These are phyloP conservation scores for Siphonodentalium dalli DNA, from an alignment of 2,888 invertebrate genomes.

Conservation along the genomic window DNA sequence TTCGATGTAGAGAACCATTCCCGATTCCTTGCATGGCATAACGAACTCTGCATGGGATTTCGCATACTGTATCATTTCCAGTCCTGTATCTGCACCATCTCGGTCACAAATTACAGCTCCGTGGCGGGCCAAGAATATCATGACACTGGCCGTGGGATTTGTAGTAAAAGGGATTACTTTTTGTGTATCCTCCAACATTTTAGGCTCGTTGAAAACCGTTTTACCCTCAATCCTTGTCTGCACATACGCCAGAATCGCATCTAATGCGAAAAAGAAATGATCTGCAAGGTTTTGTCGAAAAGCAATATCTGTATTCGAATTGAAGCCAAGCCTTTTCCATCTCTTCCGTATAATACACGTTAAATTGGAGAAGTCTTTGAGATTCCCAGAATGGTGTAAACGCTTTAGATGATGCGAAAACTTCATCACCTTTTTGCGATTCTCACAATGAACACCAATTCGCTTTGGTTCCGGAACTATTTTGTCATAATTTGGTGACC, in stretches of 20 bases:
- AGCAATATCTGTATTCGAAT: background rate
- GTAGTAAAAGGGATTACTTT: constrained; percentile 24
- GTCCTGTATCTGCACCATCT: too few species aligned
- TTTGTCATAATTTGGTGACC: too few species aligned
- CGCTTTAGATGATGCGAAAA: constrained; percentile 22
- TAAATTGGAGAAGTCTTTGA: constrained; percentile 7
- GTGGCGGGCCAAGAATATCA: constrained; percentile 29
- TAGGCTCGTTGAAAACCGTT: constrained; percentile 7
- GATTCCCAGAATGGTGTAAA: constrained; percentile 19
- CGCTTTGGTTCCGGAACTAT: too few species aligned
- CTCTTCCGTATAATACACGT: constrained; percentile 2
- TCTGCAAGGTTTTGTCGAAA: constrained; percentile 20
- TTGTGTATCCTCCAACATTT: constrained; percentile 20
- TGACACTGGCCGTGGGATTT: constrained; percentile 19
- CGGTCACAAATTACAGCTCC: too few species aligned
- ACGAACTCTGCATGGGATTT: constrained; percentile 24
- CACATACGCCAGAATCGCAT: constrained; percentile 17
- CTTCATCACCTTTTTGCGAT: constrained; percentile 5
- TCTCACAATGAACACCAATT: constrained; percentile 2
- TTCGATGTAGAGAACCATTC: constrained; percentile 34
- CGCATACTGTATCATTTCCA: constrained; percentile 23
- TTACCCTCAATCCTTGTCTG: constrained; percentile 19
- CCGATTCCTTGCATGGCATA: constrained; percentile 28
- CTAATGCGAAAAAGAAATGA: constrained; percentile 17
- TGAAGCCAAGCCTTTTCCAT: constrained; percentile 12